A percentile compares a stretch with the other conserved stretches of the same genome.
Evolutionary conservation across 37 sponge, comb jelly and placozoan species (phyloP).

Genomic region (Bolinopsis microptera): DNA sequence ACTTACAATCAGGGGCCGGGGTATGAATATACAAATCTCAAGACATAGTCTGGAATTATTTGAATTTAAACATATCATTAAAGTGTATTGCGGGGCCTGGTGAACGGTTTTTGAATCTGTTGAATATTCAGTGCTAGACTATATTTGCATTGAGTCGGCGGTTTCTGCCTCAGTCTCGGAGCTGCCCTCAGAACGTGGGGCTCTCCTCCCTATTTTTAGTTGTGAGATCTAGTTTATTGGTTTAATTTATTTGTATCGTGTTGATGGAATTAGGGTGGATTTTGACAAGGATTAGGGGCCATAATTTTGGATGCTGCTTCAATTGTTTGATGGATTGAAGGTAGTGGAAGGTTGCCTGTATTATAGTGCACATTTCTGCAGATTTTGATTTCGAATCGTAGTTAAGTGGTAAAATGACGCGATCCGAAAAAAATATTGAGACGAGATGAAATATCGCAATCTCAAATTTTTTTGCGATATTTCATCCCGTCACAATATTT

Average conservation of each 20-base stretch:
- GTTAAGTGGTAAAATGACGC: too few species aligned
- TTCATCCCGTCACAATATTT: too few species aligned
- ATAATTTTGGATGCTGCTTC: too few species aligned
- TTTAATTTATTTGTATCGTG: background rate
- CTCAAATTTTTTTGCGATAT: too few species aligned
- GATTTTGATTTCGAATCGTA: too few species aligned
- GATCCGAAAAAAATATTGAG: too few species aligned
- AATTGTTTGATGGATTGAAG: too few species aligned
- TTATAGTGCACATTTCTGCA: too few species aligned
- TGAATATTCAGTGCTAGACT: background rate
- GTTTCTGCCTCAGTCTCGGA: background rate
- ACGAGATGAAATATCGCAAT: too few species aligned
- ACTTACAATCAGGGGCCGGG: background rate
- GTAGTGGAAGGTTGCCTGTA: too few species aligned
- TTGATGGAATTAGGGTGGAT: too few species aligned
- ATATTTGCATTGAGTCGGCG: background rate
- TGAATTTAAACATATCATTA: constrained; percentile 65
- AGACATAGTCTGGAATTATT: constrained; percentile 38
- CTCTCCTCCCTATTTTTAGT: background rate
- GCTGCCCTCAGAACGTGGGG: background rate
- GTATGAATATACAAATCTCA: background rate
- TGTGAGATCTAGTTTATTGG: background rate
- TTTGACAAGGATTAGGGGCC: too few species aligned
- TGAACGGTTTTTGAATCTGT: constrained; percentile 59
- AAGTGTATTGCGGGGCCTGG: background rate